Conservation (phyloP, 2,888 invertebrate species). For the Scaptomyza reducta region DNA sequence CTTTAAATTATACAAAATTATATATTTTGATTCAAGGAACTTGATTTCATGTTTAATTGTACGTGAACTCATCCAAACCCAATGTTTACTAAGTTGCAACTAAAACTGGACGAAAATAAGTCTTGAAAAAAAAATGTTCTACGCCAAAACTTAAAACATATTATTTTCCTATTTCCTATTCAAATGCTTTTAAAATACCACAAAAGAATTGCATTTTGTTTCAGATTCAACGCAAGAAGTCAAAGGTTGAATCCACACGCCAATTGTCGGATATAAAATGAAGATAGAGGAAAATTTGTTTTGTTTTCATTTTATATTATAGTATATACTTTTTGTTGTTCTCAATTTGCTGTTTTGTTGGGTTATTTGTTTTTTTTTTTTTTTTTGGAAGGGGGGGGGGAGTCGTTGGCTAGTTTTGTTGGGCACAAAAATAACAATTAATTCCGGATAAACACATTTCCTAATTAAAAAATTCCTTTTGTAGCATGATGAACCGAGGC, state of each 20-base stretch:
- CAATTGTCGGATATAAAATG: conserved; percentile 27
- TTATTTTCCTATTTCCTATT: too few relatives aligned
- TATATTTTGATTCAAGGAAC: too few relatives aligned
- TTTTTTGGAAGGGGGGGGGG: neutral
- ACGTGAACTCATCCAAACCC: too few relatives aligned
- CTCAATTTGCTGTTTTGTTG: too few relatives aligned
- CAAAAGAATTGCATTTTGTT: neutral
- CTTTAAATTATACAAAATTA: neutral
- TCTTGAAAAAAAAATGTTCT: too few relatives aligned
- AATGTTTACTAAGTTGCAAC: too few relatives aligned
- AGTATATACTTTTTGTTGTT: neutral
- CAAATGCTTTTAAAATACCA: too few relatives aligned
- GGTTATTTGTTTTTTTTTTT: too few relatives aligned
- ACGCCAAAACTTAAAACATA: too few relatives aligned
- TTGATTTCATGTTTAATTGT: too few relatives aligned
- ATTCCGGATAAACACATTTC: conserved; percentile 80
- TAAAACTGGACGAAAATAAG: too few relatives aligned
- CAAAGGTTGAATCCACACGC: conserved; percentile 5
- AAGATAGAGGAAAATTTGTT: conserved; percentile 13
- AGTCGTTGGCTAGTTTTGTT: conserved; percentile 16
- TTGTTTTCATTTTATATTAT: conserved; percentile 19
- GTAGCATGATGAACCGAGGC: conserved; percentile 52
- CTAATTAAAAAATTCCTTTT: conserved; percentile 80
- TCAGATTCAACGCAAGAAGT: conserved; percentile 2
- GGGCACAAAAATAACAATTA: conserved; percentile 72